Conservation (phyloP, 2,888 invertebrate genomes). For the Escarpia spicata region DNA sequence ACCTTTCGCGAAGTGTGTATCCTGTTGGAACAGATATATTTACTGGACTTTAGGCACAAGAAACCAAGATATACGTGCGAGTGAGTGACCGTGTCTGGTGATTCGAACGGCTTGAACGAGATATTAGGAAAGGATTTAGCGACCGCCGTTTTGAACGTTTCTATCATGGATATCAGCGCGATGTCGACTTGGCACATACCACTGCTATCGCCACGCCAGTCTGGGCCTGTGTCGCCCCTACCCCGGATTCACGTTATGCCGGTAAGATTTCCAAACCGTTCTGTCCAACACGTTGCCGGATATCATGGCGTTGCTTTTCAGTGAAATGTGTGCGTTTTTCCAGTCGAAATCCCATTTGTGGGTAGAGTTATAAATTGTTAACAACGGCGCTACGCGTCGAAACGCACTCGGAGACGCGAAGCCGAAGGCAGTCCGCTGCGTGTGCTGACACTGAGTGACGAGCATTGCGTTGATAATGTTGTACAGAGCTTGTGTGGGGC, state of each 20-base stretch:
- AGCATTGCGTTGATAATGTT: background rate
- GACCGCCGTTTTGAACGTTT: background rate
- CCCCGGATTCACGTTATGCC: slow-evolving; percentile 12
- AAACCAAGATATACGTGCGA: background rate
- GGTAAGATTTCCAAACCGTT: background rate
- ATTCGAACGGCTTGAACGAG: background rate
- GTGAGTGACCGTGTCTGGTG: background rate
- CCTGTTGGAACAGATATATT: slow-evolving; percentile 3
- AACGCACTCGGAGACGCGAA: background rate
- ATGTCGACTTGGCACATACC: slow-evolving; percentile 6
- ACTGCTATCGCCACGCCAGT: slow-evolving; percentile 3
- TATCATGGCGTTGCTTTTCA: background rate
- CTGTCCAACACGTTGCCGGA: background rate
- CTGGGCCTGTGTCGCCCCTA: background rate
- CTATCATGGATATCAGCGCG: slow-evolving; percentile 16
- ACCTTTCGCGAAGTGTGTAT: background rate
- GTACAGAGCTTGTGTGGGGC: background rate
- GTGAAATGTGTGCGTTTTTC: background rate
- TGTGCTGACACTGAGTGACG: too few species aligned
- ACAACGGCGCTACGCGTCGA: background rate
- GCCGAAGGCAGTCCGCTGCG: background rate
- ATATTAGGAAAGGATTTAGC: background rate
- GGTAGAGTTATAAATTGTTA: background rate
- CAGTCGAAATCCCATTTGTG: background rate
- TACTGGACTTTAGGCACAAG: slow-evolving; percentile 5